Percentiles rank a stretch among this genome's conserved stretches.
Evolutionary conservation across 1,140 invertebrate genomes (phyloP).

Genomic region (Babylonia areolata): DNA sequence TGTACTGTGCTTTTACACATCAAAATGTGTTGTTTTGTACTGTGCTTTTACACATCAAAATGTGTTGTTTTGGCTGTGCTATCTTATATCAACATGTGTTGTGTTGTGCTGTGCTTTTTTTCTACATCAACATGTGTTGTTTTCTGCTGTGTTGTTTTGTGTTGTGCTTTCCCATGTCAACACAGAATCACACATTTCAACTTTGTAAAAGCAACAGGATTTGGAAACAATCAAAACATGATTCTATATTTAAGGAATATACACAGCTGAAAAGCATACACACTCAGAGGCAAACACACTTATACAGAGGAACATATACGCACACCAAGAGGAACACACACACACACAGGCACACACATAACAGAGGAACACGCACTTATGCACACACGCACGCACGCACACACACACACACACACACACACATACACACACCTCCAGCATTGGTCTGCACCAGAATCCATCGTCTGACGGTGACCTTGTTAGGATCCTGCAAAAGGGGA

Average conservation of each 20-base stretch:
- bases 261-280: neutral
- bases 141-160: too few species aligned
- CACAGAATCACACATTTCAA: neutral
- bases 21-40: too few species aligned
- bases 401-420: constrained; percentile 6
- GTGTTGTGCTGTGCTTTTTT: too few species aligned
- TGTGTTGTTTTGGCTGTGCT: too few species aligned
- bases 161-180: too few species aligned
- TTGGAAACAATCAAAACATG: neutral
- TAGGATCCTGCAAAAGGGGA: constrained; percentile 49
- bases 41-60: too few species aligned
- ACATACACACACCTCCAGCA: constrained; percentile 69
- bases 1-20: too few species aligned
- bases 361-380: neutral
- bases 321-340: neutral
- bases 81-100: too few species aligned
- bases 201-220: too few species aligned
- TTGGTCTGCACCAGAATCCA: constrained; percentile 90
- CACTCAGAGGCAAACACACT: neutral
- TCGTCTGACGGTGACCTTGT: constrained; percentile 88
- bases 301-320: neutral
- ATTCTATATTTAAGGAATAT: neutral
- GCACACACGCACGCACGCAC: neutral
- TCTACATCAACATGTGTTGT: too few species aligned
- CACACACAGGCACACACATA: neutral